A percentile compares a stretch with the other conserved stretches of the same genome.
Evolutionary conservation across 1,140 invertebrate species (phyloP).

Genomic region (Thereuonema tuberculata): DNA sequence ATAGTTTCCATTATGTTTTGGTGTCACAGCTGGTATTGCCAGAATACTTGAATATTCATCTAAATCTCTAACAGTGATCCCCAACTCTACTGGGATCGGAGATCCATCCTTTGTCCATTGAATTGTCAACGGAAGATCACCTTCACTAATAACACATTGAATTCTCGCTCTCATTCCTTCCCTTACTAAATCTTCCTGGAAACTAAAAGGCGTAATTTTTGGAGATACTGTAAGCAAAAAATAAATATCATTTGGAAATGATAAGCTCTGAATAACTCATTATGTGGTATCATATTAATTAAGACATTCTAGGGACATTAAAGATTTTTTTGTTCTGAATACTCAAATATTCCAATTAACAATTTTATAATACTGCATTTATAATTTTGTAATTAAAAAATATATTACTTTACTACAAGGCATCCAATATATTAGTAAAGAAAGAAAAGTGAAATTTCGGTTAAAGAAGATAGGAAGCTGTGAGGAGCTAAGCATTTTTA

Average conservation of each 20-base stretch:
- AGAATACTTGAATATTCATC: slow-evolving; percentile 27
- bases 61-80: not conserved
- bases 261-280: too few species aligned
- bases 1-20: slow-evolving; percentile 60
- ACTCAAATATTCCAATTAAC: not conserved
- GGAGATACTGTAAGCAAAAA: slow-evolving; percentile 42
- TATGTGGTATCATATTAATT: not conserved
- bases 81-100: slow-evolving; percentile 31
- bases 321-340: not conserved
- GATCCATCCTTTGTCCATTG: slow-evolving; percentile 63
- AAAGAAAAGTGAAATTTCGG: not conserved
- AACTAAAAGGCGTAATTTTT: slow-evolving; percentile 68
- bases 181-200: slow-evolving; percentile 55
- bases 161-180: slow-evolving; percentile 70
- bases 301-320: not conserved
- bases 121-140: slow-evolving; percentile 56
- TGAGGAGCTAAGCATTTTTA: not conserved
- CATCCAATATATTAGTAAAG: not conserved
- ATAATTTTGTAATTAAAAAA: not conserved
- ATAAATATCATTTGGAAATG: not conserved
- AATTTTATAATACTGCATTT: not conserved
- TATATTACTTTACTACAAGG: not conserved
- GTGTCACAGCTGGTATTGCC: slow-evolving; percentile 56
- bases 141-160: slow-evolving; percentile 67
- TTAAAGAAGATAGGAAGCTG: not conserved